Base-by-base conservation (phyloP, 1,140 invertebrate genomes). In the Drosophila biarmipes region DNA sequence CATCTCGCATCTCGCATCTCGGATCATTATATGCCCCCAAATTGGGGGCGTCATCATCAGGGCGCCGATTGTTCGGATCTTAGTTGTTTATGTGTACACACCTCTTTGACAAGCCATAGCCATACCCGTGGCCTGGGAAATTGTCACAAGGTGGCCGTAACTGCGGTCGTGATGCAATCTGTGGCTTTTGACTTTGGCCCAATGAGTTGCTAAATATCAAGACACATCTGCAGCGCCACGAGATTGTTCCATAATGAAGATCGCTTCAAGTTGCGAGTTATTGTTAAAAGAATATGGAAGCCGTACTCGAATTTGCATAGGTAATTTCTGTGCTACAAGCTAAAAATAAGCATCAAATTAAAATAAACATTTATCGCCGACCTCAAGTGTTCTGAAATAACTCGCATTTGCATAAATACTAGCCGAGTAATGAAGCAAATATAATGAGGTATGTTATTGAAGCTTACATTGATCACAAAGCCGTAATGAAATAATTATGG, bases 1-100 rank as follows among this genome's bases (percentile, higher is more conserved):
- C 38, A 68, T 53, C 21, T 37, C 21, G 53, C 42, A 29, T 29
- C n/a, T n/a, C n/a, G n/a, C n/a, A n/a, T n/a, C n/a, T n/a, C n/a
- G n/a, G 59, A 63, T 63, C 24, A 68, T 69, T 69, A 69, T 27
- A 56, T 21, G 40, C n/a, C 31, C 51, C 66, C 40, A 35, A 71
- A 71, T 71, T 69, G 67, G 64, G 42, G 67, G 64, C 64, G 61
- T 68, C 51, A 48, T 48, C 49, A 69, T 67, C 62, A 55, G 49
- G 8, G 29, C 35, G 15, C 63, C 27, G 63, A 69, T 55, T 68
- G 64, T 69, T 68, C 24, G 34, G 49, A 52, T 67, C 11, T 19
- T 21, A 10, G 24, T 34, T 21, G 21, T 34, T 29, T 54, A 42
- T 21, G 17, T 15, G 14, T 38, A 35, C 45, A 34, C 17, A 17